Percentiles rank a stretch among this genome's conserved stretches.
Evolutionary conservation across 2,113 vertebrate genomes (phyloP).

Genomic region (Callipepla squamata): DNA sequence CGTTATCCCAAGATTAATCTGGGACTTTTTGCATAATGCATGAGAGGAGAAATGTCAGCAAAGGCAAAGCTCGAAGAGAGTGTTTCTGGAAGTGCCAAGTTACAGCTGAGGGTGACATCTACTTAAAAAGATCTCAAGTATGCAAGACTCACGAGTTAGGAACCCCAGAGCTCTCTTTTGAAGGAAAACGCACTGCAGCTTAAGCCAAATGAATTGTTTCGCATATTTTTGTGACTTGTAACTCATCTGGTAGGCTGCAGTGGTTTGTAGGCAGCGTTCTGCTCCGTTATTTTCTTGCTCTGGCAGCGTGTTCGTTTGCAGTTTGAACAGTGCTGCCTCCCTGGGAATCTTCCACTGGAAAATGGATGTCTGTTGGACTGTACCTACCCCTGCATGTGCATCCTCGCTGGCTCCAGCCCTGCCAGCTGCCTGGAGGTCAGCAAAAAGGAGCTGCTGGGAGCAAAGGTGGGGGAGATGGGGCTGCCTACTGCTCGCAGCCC

Average conservation of each 20-base stretch:
- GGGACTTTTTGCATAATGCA: not conserved
- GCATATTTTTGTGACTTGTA: not conserved
- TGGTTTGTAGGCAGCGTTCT: not conserved
- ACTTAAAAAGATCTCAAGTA: not conserved
- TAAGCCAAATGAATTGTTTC: not conserved
- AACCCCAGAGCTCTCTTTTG: constrained; percentile 7
- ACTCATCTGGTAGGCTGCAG: fast-evolving
- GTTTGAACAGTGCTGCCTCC: not conserved
- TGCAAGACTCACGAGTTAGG: not conserved
- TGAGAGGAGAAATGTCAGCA: not conserved
- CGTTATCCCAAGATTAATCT: not conserved
- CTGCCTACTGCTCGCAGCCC: not conserved
- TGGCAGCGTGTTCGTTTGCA: not conserved
- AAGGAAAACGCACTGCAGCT: not conserved
- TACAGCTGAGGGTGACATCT: constrained; percentile 8
- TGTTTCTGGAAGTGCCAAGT: constrained; percentile 7
- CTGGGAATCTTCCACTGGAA: not conserved
- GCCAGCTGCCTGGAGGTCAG: not conserved
- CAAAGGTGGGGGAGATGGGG: not conserved
- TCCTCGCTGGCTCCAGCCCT: not conserved
- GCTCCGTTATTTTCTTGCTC: not conserved
- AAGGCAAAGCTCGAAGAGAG: not conserved
- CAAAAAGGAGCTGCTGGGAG: not conserved
- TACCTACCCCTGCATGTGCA: fast-evolving
- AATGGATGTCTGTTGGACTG: not conserved